Conservation (phyloP, 2,888 invertebrate species). For the Lasioglossum morio region DNA sequence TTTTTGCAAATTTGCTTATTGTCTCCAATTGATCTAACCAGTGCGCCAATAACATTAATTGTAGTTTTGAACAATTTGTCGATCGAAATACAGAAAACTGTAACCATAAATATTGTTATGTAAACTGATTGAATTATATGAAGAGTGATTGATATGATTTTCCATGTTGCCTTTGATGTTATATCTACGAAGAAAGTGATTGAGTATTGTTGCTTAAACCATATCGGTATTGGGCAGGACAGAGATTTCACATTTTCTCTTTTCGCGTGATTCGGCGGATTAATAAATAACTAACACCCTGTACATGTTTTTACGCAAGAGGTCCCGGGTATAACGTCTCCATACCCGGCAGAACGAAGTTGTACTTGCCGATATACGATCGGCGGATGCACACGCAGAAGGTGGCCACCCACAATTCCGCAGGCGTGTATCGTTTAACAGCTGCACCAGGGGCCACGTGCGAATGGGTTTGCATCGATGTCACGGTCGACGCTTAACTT, state of each 20-base stretch:
- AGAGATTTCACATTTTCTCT: conserved; percentile 33
- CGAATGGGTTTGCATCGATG: conserved; percentile 48
- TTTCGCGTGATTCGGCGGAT: conserved; percentile 37
- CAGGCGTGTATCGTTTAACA: conserved; percentile 74
- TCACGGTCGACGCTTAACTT: conserved; percentile 28
- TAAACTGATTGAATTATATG: too few species aligned
- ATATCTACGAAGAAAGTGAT: not conserved
- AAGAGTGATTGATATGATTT: too few species aligned
- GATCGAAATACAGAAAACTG: too few species aligned
- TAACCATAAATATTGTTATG: not conserved
- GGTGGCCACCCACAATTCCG: conserved; percentile 82
- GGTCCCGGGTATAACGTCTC: conserved; percentile 79
- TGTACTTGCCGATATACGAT: conserved; percentile 83
- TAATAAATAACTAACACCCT: conserved; percentile 50
- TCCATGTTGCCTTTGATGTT: not conserved
- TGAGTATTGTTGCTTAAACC: not conserved
- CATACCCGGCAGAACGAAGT: conserved; percentile 79
- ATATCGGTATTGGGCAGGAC: not conserved
- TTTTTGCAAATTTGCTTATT: too few species aligned
- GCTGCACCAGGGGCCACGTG: conserved; percentile 68
- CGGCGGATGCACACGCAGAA: conserved; percentile 76
- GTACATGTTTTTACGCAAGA: conserved; percentile 52
- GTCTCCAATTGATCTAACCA: too few species aligned
- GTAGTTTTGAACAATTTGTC: too few species aligned
- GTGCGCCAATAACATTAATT: too few species aligned